Conservation (phyloP, 2,888 invertebrate genomes). For the Osmoderma eremita region DNA sequence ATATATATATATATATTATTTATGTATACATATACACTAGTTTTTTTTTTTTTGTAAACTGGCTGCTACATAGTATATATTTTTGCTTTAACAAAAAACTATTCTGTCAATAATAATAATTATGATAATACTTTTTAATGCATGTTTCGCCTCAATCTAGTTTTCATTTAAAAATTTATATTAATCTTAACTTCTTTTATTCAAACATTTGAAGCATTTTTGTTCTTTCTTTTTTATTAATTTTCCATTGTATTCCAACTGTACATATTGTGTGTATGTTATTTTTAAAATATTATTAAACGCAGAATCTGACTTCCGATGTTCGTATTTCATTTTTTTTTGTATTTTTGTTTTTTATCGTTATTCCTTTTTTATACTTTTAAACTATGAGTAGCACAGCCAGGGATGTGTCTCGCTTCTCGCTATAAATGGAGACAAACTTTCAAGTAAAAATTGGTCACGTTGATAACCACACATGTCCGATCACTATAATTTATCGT, state of each 20-base stretch:
- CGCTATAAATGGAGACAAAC: slow-evolving; percentile 43
- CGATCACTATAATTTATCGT: slow-evolving; percentile 36
- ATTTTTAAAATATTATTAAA: slow-evolving; percentile 21
- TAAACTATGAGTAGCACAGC: slow-evolving; percentile 49
- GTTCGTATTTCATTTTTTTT: slow-evolving; percentile 27
- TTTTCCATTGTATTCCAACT: not conserved
- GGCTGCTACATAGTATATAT: slow-evolving; percentile 46
- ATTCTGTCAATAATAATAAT: slow-evolving; percentile 26
- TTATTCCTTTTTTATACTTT: not conserved
- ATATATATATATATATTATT: slow-evolving; percentile 37
- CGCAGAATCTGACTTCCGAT: slow-evolving; percentile 40
- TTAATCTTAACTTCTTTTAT: not conserved
- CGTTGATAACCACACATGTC: slow-evolving; percentile 36
- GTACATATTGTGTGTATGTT: slow-evolving; percentile 8
- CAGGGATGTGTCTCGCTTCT: slow-evolving; percentile 48
- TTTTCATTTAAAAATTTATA: no score
- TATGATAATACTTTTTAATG: slow-evolving; percentile 21
- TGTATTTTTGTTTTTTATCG: slow-evolving; percentile 4
- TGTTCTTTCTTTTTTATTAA: slow-evolving; percentile 3
- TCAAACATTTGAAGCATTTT: not conserved
- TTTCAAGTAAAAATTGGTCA: slow-evolving; percentile 42
- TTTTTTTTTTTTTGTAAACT: slow-evolving; percentile 34
- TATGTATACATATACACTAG: slow-evolving; percentile 39
- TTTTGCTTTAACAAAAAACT: slow-evolving; percentile 39
- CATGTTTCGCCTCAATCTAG: no score